Base-by-base conservation (phyloP, 1,140 invertebrate genomes). In the Papilio machaon region DNA sequence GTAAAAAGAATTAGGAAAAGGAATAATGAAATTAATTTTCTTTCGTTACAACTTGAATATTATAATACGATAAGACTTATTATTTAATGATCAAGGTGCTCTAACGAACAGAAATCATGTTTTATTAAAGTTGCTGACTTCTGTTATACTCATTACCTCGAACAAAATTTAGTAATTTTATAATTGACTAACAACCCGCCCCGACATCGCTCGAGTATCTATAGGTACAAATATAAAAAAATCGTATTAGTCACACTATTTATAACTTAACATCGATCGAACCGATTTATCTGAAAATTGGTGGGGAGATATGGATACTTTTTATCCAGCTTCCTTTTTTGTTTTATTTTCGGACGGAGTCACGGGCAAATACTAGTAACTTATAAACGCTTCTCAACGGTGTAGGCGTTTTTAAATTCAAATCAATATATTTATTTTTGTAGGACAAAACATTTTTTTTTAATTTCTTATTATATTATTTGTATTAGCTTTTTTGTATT, bases 41-140 rank as follows among this genome's bases (percentile, higher is more conserved):
- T 19, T 30, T 23, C 23, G 10, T 35, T 64, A 30, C 58, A 60
- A 60, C 23, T 23, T 64, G 23, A 15, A 64, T 64, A 11, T 64
- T 10, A 23, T 64, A 64, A 64, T 19, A 64, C 23, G 60, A 64
- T 64, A 64, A 64, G 10, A 64, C 30, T 64, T 64, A 64, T 64
- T 64, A 11, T 64, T 64, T 64, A 64, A 64, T 64, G 60, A 64
- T 64, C 58, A 19, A 35, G 23, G 10, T 64, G 4, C 9, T 30
- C 13, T 64, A 64, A 64, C 60, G 60, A 64, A 64, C 60, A 30
- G 60, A 64, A 13, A 64, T 64, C 19, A 19, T 35, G 19, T 64
- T 11, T 64, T 64, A 64, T 30, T 64, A 35, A 64, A 64, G 60
- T 64, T 64, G 49, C 54, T 19, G 54, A 58, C 7, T 9, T 58